These are phyloP conservation scores for Nilaparvata lugens DNA, from an alignment of 1,140 invertebrate species.

Conservation along the genomic window DNA sequence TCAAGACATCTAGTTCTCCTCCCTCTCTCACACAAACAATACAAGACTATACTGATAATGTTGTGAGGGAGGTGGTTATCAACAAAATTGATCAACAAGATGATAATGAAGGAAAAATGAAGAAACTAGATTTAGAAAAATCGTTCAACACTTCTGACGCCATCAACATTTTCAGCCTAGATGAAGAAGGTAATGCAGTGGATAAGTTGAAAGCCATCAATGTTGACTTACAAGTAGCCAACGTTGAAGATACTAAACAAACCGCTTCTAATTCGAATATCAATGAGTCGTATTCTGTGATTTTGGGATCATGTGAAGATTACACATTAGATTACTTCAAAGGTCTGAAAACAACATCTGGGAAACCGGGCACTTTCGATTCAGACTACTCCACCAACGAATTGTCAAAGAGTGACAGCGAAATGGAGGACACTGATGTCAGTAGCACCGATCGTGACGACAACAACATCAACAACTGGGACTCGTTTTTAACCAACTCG, in stretches of 20 bases:
- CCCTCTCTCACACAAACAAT: too few species aligned
- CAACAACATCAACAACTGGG: slow-evolving; percentile 11
- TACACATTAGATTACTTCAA: slow-evolving; percentile 43
- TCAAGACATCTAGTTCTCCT: too few species aligned
- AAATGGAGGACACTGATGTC: slow-evolving; percentile 11
- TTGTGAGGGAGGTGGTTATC: too few species aligned
- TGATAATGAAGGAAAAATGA: too few species aligned
- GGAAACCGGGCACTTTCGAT: slow-evolving; percentile 4
- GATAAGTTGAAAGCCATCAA: slow-evolving; percentile 1
- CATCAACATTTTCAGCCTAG: not conserved
- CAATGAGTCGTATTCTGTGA: slow-evolving; percentile 34
- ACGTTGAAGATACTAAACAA: not conserved
- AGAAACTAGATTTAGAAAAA: not conserved
- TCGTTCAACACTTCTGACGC: not conserved
- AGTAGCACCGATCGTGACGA: not conserved
- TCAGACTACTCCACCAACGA: slow-evolving; percentile 8
- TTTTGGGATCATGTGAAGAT: slow-evolving; percentile 45
- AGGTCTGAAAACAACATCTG: slow-evolving; percentile 37
- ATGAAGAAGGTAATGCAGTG: not conserved
- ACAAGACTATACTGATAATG: too few species aligned
- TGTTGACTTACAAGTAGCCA: not conserved
- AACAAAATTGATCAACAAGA: too few species aligned
- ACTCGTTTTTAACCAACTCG: slow-evolving; percentile 13
- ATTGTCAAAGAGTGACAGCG: slow-evolving; percentile 12
- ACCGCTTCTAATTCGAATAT: not conserved